These are phyloP conservation scores for Penaeus indicus DNA, from an alignment of 1,140 invertebrate genomes.

Conservation along the genomic window DNA sequence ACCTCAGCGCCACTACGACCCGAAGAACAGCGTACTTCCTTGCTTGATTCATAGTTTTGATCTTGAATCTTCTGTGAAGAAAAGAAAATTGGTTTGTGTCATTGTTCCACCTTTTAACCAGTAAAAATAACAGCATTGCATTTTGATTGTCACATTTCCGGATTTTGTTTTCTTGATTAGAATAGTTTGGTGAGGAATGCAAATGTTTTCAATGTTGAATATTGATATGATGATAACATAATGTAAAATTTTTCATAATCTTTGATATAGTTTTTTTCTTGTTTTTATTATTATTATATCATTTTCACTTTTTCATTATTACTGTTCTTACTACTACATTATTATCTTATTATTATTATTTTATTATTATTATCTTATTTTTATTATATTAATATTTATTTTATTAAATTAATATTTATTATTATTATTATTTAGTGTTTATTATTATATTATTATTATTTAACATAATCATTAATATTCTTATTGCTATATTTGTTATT, in stretches of 20 bases:
- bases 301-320: no score
- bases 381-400: no score
- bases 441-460: no score
- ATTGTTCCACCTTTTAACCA: background rate
- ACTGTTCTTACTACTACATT: no score
- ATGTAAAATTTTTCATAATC: background rate
- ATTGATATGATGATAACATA: background rate
- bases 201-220: background rate
- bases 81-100: no score
- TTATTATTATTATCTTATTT: no score
- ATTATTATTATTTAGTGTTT: no score
- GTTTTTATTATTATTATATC: no score
- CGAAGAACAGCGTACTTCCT: conserved; percentile 34
- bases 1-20: conserved; percentile 44
- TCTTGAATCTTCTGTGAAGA: conserved; percentile 21
- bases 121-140: background rate
- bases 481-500: no score
- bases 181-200: background rate
- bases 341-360: no score
- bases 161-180: background rate
- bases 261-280: background rate
- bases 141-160: background rate
- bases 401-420: no score
- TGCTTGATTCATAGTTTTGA: conserved; percentile 42
- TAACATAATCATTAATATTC: no score